Conservation (phyloP, 1,140 invertebrate species). For the Marisa cornuarietis region DNA sequence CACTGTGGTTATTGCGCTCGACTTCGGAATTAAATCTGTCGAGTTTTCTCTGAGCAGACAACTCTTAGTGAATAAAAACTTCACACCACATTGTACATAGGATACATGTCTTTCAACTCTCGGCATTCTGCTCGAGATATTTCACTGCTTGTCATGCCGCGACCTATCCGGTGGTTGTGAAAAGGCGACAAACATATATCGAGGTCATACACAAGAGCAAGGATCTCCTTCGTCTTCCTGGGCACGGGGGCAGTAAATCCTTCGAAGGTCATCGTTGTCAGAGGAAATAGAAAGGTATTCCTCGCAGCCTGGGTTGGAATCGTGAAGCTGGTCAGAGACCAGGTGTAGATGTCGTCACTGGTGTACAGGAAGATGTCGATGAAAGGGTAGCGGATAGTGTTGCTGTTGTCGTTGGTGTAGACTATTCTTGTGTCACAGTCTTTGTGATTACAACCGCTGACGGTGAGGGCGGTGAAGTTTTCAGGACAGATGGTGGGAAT, state of each 20-base stretch:
- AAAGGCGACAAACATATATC: not conserved
- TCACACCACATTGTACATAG: not conserved
- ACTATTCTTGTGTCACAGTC: not conserved
- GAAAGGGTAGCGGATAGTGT: constrained; percentile 10
- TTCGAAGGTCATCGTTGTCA: constrained; percentile 6
- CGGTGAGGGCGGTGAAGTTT: no score
- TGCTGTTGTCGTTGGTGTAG: not conserved
- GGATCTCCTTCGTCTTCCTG: not conserved
- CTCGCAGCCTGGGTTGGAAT: not conserved
- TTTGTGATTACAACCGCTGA: no score
- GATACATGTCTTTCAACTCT: constrained; percentile 1
- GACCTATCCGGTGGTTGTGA: constrained; percentile 3
- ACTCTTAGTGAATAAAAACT: no score
- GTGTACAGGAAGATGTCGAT: constrained; percentile 23
- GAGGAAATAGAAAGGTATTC: constrained; percentile 2
- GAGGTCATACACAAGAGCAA: not conserved
- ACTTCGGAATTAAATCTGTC: no score
- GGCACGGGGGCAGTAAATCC: constrained; percentile 15
- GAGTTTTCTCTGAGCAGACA: no score
- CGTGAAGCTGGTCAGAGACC: constrained; percentile 3
- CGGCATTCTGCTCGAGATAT: not conserved
- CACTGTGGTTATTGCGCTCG: no score
- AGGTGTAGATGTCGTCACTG: constrained; percentile 14
- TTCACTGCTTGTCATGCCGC: no score
- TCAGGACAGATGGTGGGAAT: not conserved